Conservation (phyloP, 1,140 invertebrate species). For the Phortica variegata region DNA sequence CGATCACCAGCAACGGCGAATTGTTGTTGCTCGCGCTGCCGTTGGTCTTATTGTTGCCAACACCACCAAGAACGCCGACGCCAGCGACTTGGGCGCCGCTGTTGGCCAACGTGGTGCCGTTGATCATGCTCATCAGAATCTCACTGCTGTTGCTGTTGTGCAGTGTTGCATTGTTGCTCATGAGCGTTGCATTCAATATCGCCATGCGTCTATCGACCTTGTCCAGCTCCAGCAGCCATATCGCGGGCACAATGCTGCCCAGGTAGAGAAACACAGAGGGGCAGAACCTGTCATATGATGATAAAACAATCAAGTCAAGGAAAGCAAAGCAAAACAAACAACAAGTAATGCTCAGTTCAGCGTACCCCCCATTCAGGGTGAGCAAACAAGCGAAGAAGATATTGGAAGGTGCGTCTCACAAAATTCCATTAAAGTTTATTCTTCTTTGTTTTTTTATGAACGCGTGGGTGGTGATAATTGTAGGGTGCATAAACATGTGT, state of each 20-base stretch:
- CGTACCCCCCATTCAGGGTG: constrained; percentile 31
- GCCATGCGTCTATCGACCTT: constrained; percentile 68
- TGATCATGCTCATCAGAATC: neutral
- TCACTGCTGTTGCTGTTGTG: neutral
- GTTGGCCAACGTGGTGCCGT: no score
- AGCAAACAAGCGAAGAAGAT: constrained; percentile 19
- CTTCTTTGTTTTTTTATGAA: constrained; percentile 17
- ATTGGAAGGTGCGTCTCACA: constrained; percentile 13
- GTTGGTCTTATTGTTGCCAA: constrained; percentile 60
- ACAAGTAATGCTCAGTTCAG: constrained; percentile 32
- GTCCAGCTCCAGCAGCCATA: constrained; percentile 82
- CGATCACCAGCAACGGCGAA: constrained; percentile 48
- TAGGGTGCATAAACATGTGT: no score
- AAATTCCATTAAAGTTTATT: constrained; percentile 54
- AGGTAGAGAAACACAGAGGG: constrained; percentile 83
- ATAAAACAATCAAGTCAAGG: constrained; percentile 4
- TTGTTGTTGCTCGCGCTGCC: constrained; percentile 62
- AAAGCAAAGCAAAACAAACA: constrained; percentile 32
- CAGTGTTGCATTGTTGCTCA: neutral
- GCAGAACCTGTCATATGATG: constrained; percentile 69
- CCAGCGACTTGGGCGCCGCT: no score
- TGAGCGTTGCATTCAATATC: constrained; percentile 12
- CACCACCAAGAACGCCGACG: constrained; percentile 50
- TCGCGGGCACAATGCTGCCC: constrained; percentile 77
- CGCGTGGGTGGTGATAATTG: constrained; percentile 6